Conservation (phyloP, 2,113 vertebrate genomes). For the Vulpes vulpes region DNA sequence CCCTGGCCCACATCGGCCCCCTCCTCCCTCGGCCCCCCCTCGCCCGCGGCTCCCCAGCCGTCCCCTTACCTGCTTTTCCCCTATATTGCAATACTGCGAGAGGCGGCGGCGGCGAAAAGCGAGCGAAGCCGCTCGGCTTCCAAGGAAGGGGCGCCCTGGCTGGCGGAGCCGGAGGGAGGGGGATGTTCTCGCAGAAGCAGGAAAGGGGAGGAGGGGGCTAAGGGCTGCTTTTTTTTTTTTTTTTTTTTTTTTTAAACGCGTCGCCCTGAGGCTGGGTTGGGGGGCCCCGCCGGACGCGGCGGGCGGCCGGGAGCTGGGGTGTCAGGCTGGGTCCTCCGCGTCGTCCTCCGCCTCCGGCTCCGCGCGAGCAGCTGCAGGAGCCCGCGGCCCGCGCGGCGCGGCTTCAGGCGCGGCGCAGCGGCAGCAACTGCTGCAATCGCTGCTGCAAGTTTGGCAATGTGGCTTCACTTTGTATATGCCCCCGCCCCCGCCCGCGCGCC, state of each 20-base stretch:
- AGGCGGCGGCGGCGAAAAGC: slow-evolving; percentile 76
- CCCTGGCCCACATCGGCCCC: neutral
- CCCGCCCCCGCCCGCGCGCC: slow-evolving; percentile 65
- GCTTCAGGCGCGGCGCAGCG: slow-evolving; percentile 72
- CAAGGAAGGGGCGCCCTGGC: slow-evolving; percentile 67
- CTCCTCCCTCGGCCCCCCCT: neutral
- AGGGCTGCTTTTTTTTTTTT: slow-evolving; percentile 55
- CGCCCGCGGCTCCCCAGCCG: slow-evolving; percentile 40
- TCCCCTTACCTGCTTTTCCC: slow-evolving; percentile 89
- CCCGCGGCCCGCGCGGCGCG: slow-evolving; percentile 77
- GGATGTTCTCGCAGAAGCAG: slow-evolving; percentile 79
- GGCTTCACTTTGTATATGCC: slow-evolving; percentile 82
- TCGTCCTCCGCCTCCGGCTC: slow-evolving; percentile 70
- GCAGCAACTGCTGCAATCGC: slow-evolving; percentile 84
- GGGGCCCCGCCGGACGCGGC: slow-evolving; percentile 70
- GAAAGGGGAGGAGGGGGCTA: slow-evolving; percentile 79
- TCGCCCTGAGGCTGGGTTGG: slow-evolving; percentile 51
- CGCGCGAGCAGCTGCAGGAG: slow-evolving; percentile 84
- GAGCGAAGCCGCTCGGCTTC: slow-evolving; percentile 82
- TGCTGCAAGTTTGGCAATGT: slow-evolving; percentile 83
- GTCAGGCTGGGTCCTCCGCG: slow-evolving; percentile 73
- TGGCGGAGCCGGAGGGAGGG: slow-evolving; percentile 69
- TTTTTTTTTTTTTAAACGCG: slow-evolving; percentile 68
- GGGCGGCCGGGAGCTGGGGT: slow-evolving; percentile 75
- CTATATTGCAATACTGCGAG: slow-evolving; percentile 86